A percentile compares a stretch with the other conserved stretches of the same genome.
These are phyloP conservation scores for Tinamus major DNA, from an alignment of 2,797 vertebrate species.

Conservation along the genomic window DNA sequence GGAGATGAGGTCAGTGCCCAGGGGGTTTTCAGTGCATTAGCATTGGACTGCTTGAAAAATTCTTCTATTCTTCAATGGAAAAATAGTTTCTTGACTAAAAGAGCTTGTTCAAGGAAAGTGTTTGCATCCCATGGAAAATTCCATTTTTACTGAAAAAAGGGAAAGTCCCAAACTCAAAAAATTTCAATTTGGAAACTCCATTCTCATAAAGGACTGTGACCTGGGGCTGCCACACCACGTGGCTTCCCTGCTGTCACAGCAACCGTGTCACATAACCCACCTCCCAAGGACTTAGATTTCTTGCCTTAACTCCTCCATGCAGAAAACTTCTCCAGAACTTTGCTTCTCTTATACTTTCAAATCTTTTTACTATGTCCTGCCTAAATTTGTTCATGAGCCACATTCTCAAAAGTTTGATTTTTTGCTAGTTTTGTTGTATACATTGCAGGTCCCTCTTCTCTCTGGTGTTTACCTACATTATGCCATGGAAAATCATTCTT, in stretches of 20 bases:
- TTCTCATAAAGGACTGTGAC: slow-evolving; percentile 23
- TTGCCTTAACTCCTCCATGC: neutral
- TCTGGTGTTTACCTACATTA: neutral
- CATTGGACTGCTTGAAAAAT: neutral
- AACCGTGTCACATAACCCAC: neutral
- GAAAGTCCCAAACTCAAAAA: neutral
- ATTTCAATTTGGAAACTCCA: neutral
- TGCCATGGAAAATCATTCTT: neutral
- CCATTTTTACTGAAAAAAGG: neutral
- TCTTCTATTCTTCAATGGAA: neutral
- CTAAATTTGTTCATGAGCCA: neutral
- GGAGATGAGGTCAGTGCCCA: neutral
- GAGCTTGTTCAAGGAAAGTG: neutral
- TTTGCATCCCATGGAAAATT: neutral
- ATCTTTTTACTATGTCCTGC: neutral
- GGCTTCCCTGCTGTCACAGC: neutral
- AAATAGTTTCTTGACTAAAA: neutral
- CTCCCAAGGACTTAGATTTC: neutral
- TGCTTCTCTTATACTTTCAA: neutral
- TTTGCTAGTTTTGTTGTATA: neutral
- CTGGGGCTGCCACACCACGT: neutral
- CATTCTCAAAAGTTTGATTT: neutral
- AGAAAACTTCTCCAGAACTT: neutral
- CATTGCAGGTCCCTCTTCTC: neutral
- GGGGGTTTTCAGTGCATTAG: neutral